phyloP scores from a whole-genome alignment of 2,797 vertebrate genomes.

The Pyrocephalus nanus region DNA sequence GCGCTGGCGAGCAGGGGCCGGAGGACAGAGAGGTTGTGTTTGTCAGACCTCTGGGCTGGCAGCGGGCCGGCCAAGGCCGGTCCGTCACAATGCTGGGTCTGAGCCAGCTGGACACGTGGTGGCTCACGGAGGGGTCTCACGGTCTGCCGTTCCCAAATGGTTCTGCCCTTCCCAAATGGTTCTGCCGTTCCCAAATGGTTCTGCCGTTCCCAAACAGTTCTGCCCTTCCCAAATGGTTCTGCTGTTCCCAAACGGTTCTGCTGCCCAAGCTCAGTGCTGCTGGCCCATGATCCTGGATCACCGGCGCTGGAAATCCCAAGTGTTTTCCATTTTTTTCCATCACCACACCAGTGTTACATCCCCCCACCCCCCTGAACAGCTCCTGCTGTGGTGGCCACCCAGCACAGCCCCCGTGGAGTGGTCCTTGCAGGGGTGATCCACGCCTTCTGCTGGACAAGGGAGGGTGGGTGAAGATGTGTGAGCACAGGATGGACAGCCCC shows the following conservation, averaged over 20 bases:
- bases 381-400: neutral
- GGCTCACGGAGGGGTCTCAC: neutral
- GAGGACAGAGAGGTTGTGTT: constrained; percentile 63
- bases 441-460: rapidly evolving
- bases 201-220: neutral
- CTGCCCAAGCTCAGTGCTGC: rapidly evolving
- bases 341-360: rapidly evolving
- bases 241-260: neutral
- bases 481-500: neutral
- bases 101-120: constrained; percentile 36
- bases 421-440: neutral
- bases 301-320: rapidly evolving
- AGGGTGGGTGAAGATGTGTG: rapidly evolving
- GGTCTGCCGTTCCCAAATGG: neutral
- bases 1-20: constrained; percentile 6
- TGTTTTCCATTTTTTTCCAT: neutral
- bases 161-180: neutral
- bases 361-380: rapidly evolving
- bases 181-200: neutral
- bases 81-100: constrained; percentile 9
- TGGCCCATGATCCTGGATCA: rapidly evolving
- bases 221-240: neutral
- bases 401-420: rapidly evolving
- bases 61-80: neutral
- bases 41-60: neutral